phyloP scores from a whole-genome alignment of 2,113 vertebrate genomes.

The Coregonus clupeaformis region DNA sequence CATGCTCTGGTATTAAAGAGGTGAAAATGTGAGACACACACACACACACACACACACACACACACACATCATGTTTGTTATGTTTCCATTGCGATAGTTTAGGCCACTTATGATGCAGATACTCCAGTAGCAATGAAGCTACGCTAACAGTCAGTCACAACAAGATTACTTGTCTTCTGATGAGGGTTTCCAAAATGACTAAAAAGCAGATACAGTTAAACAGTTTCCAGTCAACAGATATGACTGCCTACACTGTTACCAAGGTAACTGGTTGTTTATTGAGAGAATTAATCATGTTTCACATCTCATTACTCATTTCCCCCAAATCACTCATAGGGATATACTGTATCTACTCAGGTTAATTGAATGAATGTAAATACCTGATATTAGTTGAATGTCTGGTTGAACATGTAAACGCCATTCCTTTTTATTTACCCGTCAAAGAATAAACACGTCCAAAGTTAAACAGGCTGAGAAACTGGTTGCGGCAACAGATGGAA shows the following conservation, averaged over 20 bases:
- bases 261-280: conserved; percentile 15
- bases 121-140: conserved; percentile 14
- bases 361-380: neutral
- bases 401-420: neutral
- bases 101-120: neutral
- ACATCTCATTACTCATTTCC: neutral
- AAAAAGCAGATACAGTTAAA: conserved; percentile 7
- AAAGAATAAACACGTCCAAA: conserved; percentile 9
- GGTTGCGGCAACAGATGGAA: neutral
- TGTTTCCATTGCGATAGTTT: conserved; percentile 28
- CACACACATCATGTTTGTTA: too few relatives aligned
- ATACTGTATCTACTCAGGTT: neutral
- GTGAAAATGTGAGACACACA: neutral
- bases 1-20: conserved; percentile 14
- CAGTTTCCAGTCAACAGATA: conserved; percentile 19
- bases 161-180: conserved; percentile 29
- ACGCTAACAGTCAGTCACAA: conserved; percentile 24
- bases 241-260: conserved; percentile 17
- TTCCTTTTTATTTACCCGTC: conserved; percentile 9
- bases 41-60: too few relatives aligned
- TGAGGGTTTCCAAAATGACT: conserved; percentile 20
- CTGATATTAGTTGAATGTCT: neutral
- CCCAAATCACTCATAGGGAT: neutral
- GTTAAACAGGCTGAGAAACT: conserved; percentile 3
- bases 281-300: too few relatives aligned